Evolutionary conservation across 2,797 vertebrate genomes (phyloP), one percentile per base, ranked within the genome.

Genomic region (Presbytis comata): DNA sequence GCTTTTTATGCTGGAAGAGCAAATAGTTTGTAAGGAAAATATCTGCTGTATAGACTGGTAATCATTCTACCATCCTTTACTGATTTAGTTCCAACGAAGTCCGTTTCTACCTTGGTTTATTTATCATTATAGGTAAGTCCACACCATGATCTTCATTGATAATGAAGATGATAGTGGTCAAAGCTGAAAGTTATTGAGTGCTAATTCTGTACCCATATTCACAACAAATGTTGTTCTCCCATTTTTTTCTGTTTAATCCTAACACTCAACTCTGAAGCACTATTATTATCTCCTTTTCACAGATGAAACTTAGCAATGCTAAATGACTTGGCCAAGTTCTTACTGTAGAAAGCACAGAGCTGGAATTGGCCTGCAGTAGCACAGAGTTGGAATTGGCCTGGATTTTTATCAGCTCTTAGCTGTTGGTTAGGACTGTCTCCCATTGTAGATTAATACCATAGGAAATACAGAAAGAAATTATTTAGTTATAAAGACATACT

Each of bases 31-130:
- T 13, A 64, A 92, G 48, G 59, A 76, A 96, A 64, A 59, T 46
- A 17, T 96, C 48, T 39, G 0, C 36, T 88, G 0, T 30, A 12
- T 67, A 61, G 44, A 72, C 41, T 78, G 59, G 9, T 86, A 70
- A 61, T 86, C 36, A 61, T 92, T 59, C 61, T 57, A 26, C 44
- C 64, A 36, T 88, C 57, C 39, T 86, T 91, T 82, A n/a, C 57
- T 75, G 50, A 39, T 87, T 93, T 87, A 86, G 91, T 86, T 79
- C 28, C 30, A 67, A 55, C n/a, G 85, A 80, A 93, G 81, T 78
- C 33, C 74, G 1, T 64, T 33, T 41, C 50, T 30, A 36, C 55
- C 53, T 83, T 84, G 30, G 22, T 39, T 95, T 81, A 48, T 41
- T 95, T 81, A 48, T 50, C 74, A 46, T 5, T 72, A 5, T 41